Percentiles rank a stretch among this genome's conserved stretches.
Conservation (phyloP, 2,797 vertebrate genomes). For the Lateolabrax maculatus region DNA sequence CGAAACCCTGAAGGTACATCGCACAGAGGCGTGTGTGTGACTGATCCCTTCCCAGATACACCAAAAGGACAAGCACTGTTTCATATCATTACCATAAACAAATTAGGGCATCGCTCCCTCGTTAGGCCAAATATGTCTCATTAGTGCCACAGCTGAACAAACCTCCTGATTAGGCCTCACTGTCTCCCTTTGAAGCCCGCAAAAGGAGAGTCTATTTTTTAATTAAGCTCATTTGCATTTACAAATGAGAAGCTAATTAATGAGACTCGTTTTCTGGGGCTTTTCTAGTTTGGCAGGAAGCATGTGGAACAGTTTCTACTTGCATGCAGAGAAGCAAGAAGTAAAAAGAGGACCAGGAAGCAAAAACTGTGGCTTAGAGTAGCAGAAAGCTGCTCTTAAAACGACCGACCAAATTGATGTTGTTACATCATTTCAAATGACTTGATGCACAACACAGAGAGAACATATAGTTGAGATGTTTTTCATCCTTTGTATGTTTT, state of each 20-base stretch:
- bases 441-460: conserved; percentile 11
- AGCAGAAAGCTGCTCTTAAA: conserved; percentile 8
- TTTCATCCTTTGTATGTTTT: conserved; percentile 10
- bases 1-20: conserved; percentile 78
- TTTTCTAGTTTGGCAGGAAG: conserved; percentile 74
- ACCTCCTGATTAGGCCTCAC: conserved; percentile 84
- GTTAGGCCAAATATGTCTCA: conserved; percentile 86
- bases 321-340: conserved; percentile 29
- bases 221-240: conserved; percentile 88
- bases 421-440: conserved; percentile 21
- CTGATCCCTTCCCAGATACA: conserved; percentile 83
- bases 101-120: conserved; percentile 87
- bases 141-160: conserved; percentile 88
- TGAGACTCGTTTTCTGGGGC: conserved; percentile 77
- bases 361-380: background rate
- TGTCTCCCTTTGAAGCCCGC: conserved; percentile 81
- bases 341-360: conserved; percentile 31
- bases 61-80: conserved; percentile 86
- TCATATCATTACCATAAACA: conserved; percentile 90
- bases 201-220: conserved; percentile 86
- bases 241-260: conserved; percentile 89
- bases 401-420: conserved; percentile 3
- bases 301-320: conserved; percentile 81
- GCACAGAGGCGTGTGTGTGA: conserved; percentile 66
- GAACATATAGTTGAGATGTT: background rate